phyloP scores from a whole-genome alignment of 2,113 vertebrate genomes.

The Callocephalon fimbriatum region DNA sequence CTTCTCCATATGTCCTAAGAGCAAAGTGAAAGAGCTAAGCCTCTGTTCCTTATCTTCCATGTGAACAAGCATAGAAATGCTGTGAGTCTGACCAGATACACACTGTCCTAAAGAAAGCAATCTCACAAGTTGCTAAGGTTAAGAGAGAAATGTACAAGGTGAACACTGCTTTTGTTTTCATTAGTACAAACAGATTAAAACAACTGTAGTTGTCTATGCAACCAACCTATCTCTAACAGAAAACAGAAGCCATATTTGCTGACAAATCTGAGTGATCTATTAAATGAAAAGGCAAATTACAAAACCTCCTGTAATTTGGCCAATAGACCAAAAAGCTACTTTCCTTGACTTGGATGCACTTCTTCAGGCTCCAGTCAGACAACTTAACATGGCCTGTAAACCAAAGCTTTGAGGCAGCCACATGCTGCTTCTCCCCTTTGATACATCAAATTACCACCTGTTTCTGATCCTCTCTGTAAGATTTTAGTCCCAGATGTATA shows the following conservation, averaged over 20 bases:
- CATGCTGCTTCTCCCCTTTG: background rate
- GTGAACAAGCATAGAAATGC: background rate
- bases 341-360: background rate
- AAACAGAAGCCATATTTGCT: background rate
- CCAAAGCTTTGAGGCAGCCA: background rate
- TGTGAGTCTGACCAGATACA: background rate
- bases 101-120: background rate
- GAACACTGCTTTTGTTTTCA: background rate
- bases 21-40: background rate
- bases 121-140: background rate
- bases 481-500: background rate
- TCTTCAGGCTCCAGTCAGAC: background rate
- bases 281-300: background rate
- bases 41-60: background rate
- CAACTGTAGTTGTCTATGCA: background rate
- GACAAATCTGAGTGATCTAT: background rate
- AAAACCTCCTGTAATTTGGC: background rate
- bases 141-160: background rate
- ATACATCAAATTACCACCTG: background rate
- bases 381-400: background rate
- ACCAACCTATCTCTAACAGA: background rate
- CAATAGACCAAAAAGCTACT: background rate
- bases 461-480: background rate
- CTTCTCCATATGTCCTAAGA: background rate
- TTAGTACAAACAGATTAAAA: background rate